Conservation (phyloP, 2,888 invertebrate genomes). For the Globia sparganii region DNA sequence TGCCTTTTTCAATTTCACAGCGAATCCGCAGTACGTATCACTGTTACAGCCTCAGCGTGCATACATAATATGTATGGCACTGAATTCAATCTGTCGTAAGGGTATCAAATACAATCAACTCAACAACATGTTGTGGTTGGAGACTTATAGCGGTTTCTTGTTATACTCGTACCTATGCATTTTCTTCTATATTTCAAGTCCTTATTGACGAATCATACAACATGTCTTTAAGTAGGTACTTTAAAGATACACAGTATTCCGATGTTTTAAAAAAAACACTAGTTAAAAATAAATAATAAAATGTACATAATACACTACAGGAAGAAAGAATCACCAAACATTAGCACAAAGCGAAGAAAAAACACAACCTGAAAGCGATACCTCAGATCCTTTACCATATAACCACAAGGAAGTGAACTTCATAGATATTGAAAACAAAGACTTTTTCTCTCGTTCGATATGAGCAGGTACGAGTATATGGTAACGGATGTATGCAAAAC, state of each 20-base stretch:
- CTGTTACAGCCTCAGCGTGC: slow-evolving; percentile 54
- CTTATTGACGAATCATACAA: background rate
- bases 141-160: slow-evolving; percentile 34
- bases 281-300: slow-evolving; percentile 3
- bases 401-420: slow-evolving; percentile 57
- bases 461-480: slow-evolving; percentile 57
- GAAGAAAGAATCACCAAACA: slow-evolving; percentile 16
- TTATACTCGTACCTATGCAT: background rate
- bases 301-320: background rate
- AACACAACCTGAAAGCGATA: slow-evolving; percentile 43
- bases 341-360: slow-evolving; percentile 36
- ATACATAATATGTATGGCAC: slow-evolving; percentile 54
- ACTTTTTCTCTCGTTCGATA: slow-evolving; percentile 64
- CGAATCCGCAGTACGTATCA: slow-evolving; percentile 66
- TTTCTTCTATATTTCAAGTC: slow-evolving; percentile 7
- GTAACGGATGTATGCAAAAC: slow-evolving; percentile 68
- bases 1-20: slow-evolving; percentile 85
- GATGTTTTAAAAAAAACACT: background rate
- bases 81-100: slow-evolving; percentile 56
- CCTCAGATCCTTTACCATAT: slow-evolving; percentile 19
- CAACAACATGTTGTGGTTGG: slow-evolving; percentile 48
- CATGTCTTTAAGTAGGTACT: background rate
- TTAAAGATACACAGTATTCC: background rate
- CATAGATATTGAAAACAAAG: slow-evolving; percentile 67
- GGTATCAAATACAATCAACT: slow-evolving; percentile 60